Evolutionary conservation across 1,140 invertebrate genomes (phyloP).

Genomic region (Cotesia glomerata): DNA sequence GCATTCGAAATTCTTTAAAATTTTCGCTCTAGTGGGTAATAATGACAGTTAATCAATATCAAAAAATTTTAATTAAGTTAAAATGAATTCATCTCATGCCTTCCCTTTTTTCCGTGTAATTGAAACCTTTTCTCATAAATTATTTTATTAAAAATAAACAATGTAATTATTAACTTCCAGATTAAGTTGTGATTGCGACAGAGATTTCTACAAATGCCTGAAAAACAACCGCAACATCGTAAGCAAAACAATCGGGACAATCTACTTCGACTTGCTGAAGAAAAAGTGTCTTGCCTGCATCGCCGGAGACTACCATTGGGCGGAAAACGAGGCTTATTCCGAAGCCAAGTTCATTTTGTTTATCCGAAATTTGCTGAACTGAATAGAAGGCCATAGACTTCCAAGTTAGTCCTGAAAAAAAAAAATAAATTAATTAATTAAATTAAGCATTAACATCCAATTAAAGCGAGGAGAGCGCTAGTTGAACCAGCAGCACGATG

Average conservation of each 20-base stretch:
- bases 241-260: conserved; percentile 22
- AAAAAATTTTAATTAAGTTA: too few species aligned
- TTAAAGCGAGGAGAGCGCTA: conserved; percentile 23
- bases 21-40: too few species aligned
- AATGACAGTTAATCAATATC: too few species aligned
- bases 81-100: too few species aligned
- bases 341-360: conserved; percentile 10
- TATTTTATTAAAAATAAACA: too few species aligned
- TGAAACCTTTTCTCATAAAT: too few species aligned
- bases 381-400: background rate
- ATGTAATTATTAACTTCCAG: background rate
- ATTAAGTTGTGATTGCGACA: conserved; percentile 19
- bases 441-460: conserved; percentile 21
- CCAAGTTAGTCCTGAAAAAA: background rate
- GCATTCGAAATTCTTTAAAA: too few species aligned
- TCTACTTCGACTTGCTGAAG: conserved; percentile 22
- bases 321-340: background rate
- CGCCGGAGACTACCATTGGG: conserved; percentile 6
- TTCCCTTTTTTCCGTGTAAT: too few species aligned
- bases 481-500: conserved; percentile 19
- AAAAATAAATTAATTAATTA: background rate
- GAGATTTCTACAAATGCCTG: conserved; percentile 11
- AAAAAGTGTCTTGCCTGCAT: conserved; percentile 6
- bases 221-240: background rate
- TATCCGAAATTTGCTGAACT: background rate